phyloP scores from a whole-genome alignment of 2,888 invertebrate species.

The Hoplodrina ambigua region DNA sequence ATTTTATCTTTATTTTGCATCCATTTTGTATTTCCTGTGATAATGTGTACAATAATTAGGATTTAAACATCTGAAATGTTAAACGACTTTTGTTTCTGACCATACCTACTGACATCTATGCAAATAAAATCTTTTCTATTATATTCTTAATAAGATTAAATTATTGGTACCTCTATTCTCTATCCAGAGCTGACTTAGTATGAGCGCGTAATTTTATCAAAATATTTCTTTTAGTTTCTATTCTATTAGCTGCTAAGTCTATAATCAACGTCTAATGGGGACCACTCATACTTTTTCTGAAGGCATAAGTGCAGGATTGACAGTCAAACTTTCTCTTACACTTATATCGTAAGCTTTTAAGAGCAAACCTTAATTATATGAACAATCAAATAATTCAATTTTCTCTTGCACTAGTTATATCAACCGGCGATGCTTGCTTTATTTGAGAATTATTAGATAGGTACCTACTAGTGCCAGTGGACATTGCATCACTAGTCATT shows the following conservation, averaged over 20 bases:
- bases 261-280: constrained; percentile 30
- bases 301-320: constrained; percentile 21
- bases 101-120: too few species aligned
- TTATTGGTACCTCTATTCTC: not conserved
- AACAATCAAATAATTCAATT: constrained; percentile 13
- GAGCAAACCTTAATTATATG: constrained; percentile 20
- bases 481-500: not conserved
- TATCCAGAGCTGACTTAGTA: not conserved
- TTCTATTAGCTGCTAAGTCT: constrained; percentile 7
- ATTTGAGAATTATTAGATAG: not conserved
- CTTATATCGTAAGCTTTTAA: constrained; percentile 21
- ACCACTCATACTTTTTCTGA: constrained; percentile 23
- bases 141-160: not conserved
- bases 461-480: too few species aligned
- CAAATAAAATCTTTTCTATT: too few species aligned
- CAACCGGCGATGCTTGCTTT: not conserved
- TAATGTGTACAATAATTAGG: too few species aligned
- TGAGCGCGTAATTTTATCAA: not conserved
- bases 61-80: too few species aligned
- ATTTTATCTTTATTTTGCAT: too few species aligned
- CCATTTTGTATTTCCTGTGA: too few species aligned
- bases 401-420: constrained; percentile 17
- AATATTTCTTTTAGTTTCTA: not conserved
- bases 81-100: too few species aligned
- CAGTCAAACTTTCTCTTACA: constrained; percentile 34